These are phyloP conservation scores for Atrina japonica DNA, from an alignment of 2,888 invertebrate genomes.

Conservation along the genomic window DNA sequence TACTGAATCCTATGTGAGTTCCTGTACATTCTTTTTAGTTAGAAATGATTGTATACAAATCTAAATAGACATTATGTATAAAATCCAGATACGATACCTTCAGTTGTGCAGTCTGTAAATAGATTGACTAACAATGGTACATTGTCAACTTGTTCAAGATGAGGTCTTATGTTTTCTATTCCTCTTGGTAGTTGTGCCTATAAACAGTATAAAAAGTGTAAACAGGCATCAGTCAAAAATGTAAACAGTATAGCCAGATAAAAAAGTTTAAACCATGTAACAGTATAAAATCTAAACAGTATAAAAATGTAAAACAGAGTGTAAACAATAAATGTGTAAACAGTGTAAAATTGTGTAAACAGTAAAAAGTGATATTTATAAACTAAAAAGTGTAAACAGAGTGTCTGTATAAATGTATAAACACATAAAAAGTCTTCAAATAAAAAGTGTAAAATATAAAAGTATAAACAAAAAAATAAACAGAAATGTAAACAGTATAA, in stretches of 20 bases:
- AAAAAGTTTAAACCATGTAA: neutral
- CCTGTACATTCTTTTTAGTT: neutral
- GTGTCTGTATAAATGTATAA: too few species aligned
- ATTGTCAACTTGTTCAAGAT: constrained; percentile 97
- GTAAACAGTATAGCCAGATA: too few species aligned
- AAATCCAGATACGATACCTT: constrained; percentile 75
- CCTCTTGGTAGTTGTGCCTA: constrained; percentile 95
- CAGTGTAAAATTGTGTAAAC: neutral
- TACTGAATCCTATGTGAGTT: neutral
- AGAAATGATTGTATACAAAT: too few species aligned
- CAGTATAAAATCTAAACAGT: too few species aligned
- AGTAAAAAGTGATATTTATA: neutral
- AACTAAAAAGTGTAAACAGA: too few species aligned
- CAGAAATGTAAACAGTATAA: too few species aligned
- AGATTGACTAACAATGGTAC: constrained; percentile 97
- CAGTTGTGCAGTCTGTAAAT: constrained; percentile 98
- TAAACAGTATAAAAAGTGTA: constrained; percentile 18
- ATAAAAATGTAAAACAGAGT: too few species aligned
- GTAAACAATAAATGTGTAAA: too few species aligned
- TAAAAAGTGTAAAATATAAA: too few species aligned
- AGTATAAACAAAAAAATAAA: too few species aligned
- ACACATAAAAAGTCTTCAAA: too few species aligned
- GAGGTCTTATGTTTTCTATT: constrained; percentile 97
- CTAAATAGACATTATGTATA: neutral
- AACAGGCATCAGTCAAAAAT: too few species aligned